Evolutionary conservation across 2,113 vertebrate species (phyloP), one percentile per base, ranked within the genome.

Genomic region (Oryzias woworae): DNA sequence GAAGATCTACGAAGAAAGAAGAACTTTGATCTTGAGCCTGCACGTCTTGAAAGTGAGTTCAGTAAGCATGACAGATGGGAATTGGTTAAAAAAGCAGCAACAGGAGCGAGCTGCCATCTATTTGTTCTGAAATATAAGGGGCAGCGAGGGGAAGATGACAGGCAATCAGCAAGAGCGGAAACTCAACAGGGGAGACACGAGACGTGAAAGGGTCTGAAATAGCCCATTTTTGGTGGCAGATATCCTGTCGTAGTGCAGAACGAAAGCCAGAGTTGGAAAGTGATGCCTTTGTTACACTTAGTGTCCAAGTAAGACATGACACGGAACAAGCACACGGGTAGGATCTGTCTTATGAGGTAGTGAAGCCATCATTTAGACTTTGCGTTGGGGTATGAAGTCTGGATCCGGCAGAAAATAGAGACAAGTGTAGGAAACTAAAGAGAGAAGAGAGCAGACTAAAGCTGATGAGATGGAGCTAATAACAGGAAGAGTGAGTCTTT

Each of bases 201-300:
- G 28, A 49, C 26, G n/a, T 20, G 18, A 50, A 41, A 61, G n/a
- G n/a, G 46, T 50, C 28, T 41, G 45, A 48, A 49, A 50, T 61
- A 20, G 26, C 10, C 14, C n/a, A 22, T 61, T 61, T 50, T 22
- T 14, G 31, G 46, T 6, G 43, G 44, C 13, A n/a, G 28, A 14
- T 41, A 17, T 41, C 58, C 16, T 50, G 58, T 43, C 59, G 43
- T 43, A 22, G 24, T 5, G 8, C 6, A 43, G 52, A 28, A 16
- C 5, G 16, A 50, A 31, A 47, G 4, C 42, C 26, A 15, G 14
- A 41, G 23, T 18, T 18, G 18, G 16, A 64, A 54, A 22, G 36
- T 31, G 62, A 54, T 16, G 62, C 49, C 22, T 62, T 48, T 22
- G 47, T 61, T 50, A 23, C 58, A 61, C 14, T 41, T 16, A 41